Base-by-base conservation (phyloP, 1,140 invertebrate species). In the Linepithema humile region DNA sequence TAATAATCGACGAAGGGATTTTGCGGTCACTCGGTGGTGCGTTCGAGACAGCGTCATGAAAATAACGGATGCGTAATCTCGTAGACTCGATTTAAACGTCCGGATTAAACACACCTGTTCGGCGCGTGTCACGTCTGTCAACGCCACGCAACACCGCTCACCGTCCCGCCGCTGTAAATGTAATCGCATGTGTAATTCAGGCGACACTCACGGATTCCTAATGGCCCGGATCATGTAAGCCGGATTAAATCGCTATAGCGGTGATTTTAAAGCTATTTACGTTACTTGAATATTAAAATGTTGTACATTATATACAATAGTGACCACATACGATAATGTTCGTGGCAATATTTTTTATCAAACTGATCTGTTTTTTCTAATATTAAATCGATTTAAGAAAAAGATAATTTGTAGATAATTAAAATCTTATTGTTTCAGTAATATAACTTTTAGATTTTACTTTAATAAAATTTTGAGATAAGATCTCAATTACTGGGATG, bases 181-280 rank as follows among this genome's bases (percentile, higher is more conserved):
- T 88, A 88, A 88, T 83, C 64, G 57, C 40, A 57, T 59, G 26
- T 20, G 60, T 85, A 86, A 85, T 88, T 82, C 73, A 86, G 17
- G 60, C 43, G 73, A 84, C 87, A 75, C 80, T 75, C 55, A 35
- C 23, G 55, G 62, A 88, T 88, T 88, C 69, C 85, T 86, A 86
- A 89, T 89, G 78, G 60, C 6, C 10, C 35, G 59, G 38, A 23
- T 57, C 55, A 35, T 32, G 48, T 38, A 32, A 72, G 40, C 45
- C 50, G 45, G 57, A 87, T 86, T 72, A 86, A 86, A 70, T 83
- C 77, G 84, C 70, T 32, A 40, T 43, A 59, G 40, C 3, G 40
- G 35, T 57, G 40, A 87, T 80, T 87, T 87, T 84, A 85, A 48
- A 83, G 77, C 26, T 57, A 75, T 75, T 43, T 15, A 35, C 48